Evolutionary conservation across 1,140 invertebrate genomes (phyloP), one percentile per base, ranked within the genome.

Genomic region (Dolichoris vasculosae): DNA sequence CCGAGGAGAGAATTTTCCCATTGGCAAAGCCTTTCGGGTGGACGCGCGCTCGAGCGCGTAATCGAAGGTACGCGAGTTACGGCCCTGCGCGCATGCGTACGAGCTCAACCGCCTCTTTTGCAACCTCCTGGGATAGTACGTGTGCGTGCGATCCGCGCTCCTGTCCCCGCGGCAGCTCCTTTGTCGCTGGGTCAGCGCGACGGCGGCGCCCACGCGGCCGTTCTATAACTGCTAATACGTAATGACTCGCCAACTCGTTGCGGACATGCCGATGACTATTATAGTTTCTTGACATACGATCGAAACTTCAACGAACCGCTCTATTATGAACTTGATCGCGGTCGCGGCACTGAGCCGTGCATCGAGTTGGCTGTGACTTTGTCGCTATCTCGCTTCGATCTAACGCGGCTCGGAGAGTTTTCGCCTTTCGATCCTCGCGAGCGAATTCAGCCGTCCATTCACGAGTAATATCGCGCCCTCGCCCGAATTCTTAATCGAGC

Each of bases 291-390:
- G 80, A 73, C 80, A 59, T 67, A 73, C 67, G 80, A 82, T 82
- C 80, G 80, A 82, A 82, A 82, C 73, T 82, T 55, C 64, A 82
- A 82, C 80, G 80, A 82, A 73, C 80, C 48, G 80, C 67, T 82
- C 67, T 55, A 82, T 73, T 82, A 82, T 40, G 67, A 82, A 55
- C 67, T 73, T 55, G 64, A 71, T 30, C 11, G 35, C 55, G 55
- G 4, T 59, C 55, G 55, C 55, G 55, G 55, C 55, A 59, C 55
- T 59, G 55, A 59, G 55, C 23, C 23, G 55, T 51, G 48, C 48
- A 51, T 51, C 48, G 55, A 59, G 23, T 59, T 26, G 55, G 55
- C 23, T 51, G 15, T 51, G 48, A 17, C 15, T 51, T 51, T 51
- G 55, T 59, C 23, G 55, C 23, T 6, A 9, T 23, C 20, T 23